Base-by-base conservation (phyloP, 2,888 invertebrate species). In the Ormyrus rosae region DNA sequence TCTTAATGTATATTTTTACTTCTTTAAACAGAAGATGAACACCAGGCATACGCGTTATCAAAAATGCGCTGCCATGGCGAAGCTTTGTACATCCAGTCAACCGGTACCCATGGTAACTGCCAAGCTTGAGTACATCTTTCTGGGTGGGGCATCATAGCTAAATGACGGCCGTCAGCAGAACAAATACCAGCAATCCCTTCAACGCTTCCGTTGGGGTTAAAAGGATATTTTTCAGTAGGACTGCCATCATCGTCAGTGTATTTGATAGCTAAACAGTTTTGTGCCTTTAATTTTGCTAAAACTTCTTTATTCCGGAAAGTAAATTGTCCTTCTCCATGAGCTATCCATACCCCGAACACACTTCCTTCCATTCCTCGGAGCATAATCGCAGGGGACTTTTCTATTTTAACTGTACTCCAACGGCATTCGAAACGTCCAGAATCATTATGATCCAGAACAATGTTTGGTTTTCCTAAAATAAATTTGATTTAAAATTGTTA, bases 141-240 rank as follows among this genome's bases (percentile, higher is more conserved):
- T 0, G 99, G 99, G 92, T 99, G 99, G 3, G 99, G 99, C 99
- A 99, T 99, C 94, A 99, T 94, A 0, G 98, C 99, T 85, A 99
- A 92, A 91, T 99, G 99, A 5, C 99, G 94, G 0, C 99, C 99
- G 91, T 99, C 95, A 0, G 90, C 87, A 0, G 99, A 99, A 85
- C 97, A 96, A 76, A 99, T 91, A 11, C 96, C 98, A 46, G 99
- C 99, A 83, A 98, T 93, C 45, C 97, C 98, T 85, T 93, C 95
- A 83, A 93, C 92, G 88, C 96, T 97, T 81, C 98, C 98, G 90
- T 98, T 98, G 0, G 99, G 99, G 92, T 99, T 99, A 93, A 96
- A 93, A 0, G 99, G 99, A 91, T 99, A 99, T 0, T 88, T 88
- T 88, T 96, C 95, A 0, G 98, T 97, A 0, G 96, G 94, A 9